Base-by-base conservation (phyloP, 2,888 invertebrate species). In the Beris chalybata region DNA sequence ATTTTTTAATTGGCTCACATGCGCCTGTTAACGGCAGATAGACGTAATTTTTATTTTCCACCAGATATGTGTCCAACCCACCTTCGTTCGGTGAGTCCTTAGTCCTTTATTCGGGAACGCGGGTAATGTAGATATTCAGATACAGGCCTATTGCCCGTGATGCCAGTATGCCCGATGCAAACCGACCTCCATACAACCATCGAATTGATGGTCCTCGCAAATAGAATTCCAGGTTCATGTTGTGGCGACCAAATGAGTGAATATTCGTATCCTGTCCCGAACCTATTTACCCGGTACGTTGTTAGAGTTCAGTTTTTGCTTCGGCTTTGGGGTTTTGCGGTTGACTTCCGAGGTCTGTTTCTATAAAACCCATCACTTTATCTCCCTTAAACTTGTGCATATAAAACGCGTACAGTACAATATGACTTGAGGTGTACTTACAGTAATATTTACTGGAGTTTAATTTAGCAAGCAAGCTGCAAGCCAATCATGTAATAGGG, bases 301-400 rank as follows among this genome's bases (percentile, higher is more conserved):
- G 30, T 15, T 29, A 57, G 38, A 55, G 43, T 64, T 50, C 53
- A 67, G 63, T 65, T 67, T 69, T 66, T 69, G 65, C 58, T 57
- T 67, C 68, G 64, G 74, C 72, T 72, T 73, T 74, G 74, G 76
- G 73, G 75, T 73, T 77, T 74, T 76, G 76, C 71, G 76, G 76
- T 76, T 72, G 70, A 72, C 71, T 74, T 72, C 71, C 71, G 70
- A 73, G 73, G 70, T 71, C 69, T 47, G 48, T 65, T 65, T 65
- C 45, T 65, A 38, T 22, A 38, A 47, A 52, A 50, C 38, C 38
- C 9, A 38, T 38, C 7, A 38, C 38, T 38, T 7, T 38, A 9
- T 38, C 9, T 38, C 38, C 7, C 9, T 7, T 38, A 38, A 5
- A 38, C 38, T 38, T 38, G 9, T 38, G 38, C 9, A 9, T 7